Evolutionary conservation across 2,888 invertebrate species (phyloP), one percentile per base, ranked within the genome.

Genomic region (Drosophila antonietae): DNA sequence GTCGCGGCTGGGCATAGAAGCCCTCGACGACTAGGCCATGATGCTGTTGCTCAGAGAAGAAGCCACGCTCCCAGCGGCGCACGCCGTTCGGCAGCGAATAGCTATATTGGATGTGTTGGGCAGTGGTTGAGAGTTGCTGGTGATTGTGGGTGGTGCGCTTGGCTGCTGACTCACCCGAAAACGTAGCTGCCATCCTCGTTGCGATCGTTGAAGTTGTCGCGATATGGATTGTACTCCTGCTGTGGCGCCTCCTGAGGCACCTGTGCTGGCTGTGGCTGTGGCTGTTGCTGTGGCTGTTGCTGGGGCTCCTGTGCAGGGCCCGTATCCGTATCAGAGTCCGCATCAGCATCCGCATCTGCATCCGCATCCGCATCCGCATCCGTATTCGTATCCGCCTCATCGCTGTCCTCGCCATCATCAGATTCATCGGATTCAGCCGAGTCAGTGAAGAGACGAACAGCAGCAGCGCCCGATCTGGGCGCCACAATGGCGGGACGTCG

Each of bases 81-180:
- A 90, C 87, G 12, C 90, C 90, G 33, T 88, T 75, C 0, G 89
- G 89, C 41, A 88, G 73, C 0, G 90, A 62, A 51, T 90, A 89
- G 7, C 86, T 84, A 15, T 89, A 15, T 47, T 7, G 28, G 33
- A 12, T 6, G 44, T 37, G 46, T n/a, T 18, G 31, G 15, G n/a
- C 23, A 39, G 18, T 15, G 37, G 35, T 12, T 33, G 12, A 10
- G 35, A 37, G 9, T 5, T 14, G 18, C 2, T 33, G 20, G 7
- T 7, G n/a, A n/a, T 5, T 33, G 20, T 5, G 15, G n/a, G 7
- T 12, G 23, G 23, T 23, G 46, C 14, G 9, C 9, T 9, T 12
- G 33, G 18, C 7, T 4, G 47, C 3, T 12, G 18, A 64, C 82
- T 79, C 41, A 90, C 88, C 89, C 89, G 61, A 70, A 89, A 23